Evolutionary conservation across 1,140 invertebrate species (phyloP).

Genomic region (Megalonaias nervosa): DNA sequence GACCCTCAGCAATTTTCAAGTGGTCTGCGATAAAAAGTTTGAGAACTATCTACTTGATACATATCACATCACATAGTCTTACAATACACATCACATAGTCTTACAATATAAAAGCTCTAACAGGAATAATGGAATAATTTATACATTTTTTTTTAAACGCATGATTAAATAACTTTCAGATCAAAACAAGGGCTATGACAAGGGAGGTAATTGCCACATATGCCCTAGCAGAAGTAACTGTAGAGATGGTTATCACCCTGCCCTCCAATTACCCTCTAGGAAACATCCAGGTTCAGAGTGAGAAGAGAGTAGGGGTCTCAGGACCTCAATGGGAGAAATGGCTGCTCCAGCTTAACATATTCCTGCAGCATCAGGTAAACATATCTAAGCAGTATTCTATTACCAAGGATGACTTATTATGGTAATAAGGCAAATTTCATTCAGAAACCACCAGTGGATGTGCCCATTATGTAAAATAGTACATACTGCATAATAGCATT

Average conservation of each 20-base stretch:
- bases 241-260: slow-evolving; percentile 85
- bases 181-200: slow-evolving; percentile 80
- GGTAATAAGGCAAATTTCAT: background rate
- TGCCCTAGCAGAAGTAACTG: slow-evolving; percentile 84
- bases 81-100: background rate
- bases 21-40: too few relatives aligned
- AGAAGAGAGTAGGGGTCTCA: slow-evolving; percentile 77
- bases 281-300: slow-evolving; percentile 80
- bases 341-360: slow-evolving; percentile 86
- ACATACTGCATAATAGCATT: background rate
- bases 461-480: too few relatives aligned
- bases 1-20: too few relatives aligned
- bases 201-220: slow-evolving; percentile 87
- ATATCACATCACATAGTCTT: background rate
- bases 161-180: slow-evolving; percentile 70
- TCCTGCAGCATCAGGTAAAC: slow-evolving; percentile 84
- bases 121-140: background rate
- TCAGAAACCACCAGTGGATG: background rate
- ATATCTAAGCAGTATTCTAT: background rate
- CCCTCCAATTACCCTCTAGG: slow-evolving; percentile 87
- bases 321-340: slow-evolving; percentile 81
- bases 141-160: background rate
- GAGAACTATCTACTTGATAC: too few relatives aligned
- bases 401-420: background rate
- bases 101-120: background rate